Evolutionary conservation across 2,888 invertebrate genomes (phyloP).

Genomic region (Eupithecia abbreviata): DNA sequence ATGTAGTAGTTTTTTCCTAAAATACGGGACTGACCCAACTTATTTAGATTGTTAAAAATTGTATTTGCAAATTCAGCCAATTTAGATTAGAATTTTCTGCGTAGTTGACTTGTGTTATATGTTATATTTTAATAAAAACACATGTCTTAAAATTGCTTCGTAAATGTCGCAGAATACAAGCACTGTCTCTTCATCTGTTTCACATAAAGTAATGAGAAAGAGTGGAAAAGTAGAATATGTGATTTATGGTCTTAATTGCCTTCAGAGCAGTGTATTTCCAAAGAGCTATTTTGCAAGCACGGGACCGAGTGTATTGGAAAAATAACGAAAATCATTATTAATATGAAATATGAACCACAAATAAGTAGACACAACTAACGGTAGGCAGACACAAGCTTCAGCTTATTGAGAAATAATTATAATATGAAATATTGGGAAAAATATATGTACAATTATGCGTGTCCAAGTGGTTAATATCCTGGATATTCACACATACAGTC

Average conservation of each 20-base stretch:
- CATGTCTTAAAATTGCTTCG: not conserved
- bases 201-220: conserved; percentile 66
- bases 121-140: not conserved
- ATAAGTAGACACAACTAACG: not conserved
- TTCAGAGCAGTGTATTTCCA: conserved; percentile 40
- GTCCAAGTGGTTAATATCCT: too few species aligned
- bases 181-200: conserved; percentile 42
- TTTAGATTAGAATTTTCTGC: not conserved
- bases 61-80: not conserved
- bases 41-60: not conserved
- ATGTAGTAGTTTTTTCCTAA: too few species aligned
- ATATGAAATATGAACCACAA: not conserved
- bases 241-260: conserved; percentile 80
- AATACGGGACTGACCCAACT: too few species aligned
- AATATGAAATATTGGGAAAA: too few species aligned
- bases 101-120: not conserved
- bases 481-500: too few species aligned
- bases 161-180: conserved; percentile 17
- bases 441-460: too few species aligned
- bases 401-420: too few species aligned
- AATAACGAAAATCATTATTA: not conserved
- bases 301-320: not conserved
- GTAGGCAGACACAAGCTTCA: not conserved
- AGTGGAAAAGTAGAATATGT: conserved; percentile 64
- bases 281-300: conserved; percentile 5